Percentiles rank a stretch among this genome's conserved stretches.
Conservation (phyloP, 37 sponge, comb jelly and placozoan genomes). For the Lycopodina hypogea region DNA sequence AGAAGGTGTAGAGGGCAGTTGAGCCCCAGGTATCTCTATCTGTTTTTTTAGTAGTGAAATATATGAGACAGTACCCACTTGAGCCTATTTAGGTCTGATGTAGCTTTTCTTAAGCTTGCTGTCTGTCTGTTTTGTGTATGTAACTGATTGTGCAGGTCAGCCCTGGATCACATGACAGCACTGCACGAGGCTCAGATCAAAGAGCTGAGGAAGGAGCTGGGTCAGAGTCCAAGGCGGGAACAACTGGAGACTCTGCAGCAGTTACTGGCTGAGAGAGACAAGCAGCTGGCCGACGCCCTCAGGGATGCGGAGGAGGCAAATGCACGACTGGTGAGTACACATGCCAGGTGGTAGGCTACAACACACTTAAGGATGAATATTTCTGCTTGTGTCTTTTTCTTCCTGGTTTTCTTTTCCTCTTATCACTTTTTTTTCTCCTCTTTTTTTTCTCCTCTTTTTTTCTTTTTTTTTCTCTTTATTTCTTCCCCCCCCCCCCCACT, state of each 20-base stretch:
- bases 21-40: too few species aligned
- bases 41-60: too few species aligned
- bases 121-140: background rate
- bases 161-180: constrained; percentile 46
- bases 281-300: constrained; percentile 17
- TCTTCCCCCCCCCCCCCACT: background rate
- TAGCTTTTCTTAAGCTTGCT: too few species aligned
- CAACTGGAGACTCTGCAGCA: constrained; percentile 30
- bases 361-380: background rate
- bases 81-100: too few species aligned
- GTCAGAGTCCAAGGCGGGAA: background rate
- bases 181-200: constrained; percentile 52
- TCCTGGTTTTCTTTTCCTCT: too few species aligned
- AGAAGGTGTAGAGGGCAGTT: too few species aligned
- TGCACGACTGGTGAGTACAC: constrained; percentile 8
- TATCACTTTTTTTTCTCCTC: too few species aligned
- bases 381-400: too few species aligned
- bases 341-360: background rate
- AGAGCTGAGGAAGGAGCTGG: constrained; percentile 11
- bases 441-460: too few species aligned
- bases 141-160: constrained; percentile 19
- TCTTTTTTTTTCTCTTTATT: background rate
- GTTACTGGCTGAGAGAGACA: constrained; percentile 31
- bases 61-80: too few species aligned
- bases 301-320: constrained; percentile 13